Evolutionary conservation across 2,888 invertebrate genomes (phyloP).

Genomic region (Leucania comma): DNA sequence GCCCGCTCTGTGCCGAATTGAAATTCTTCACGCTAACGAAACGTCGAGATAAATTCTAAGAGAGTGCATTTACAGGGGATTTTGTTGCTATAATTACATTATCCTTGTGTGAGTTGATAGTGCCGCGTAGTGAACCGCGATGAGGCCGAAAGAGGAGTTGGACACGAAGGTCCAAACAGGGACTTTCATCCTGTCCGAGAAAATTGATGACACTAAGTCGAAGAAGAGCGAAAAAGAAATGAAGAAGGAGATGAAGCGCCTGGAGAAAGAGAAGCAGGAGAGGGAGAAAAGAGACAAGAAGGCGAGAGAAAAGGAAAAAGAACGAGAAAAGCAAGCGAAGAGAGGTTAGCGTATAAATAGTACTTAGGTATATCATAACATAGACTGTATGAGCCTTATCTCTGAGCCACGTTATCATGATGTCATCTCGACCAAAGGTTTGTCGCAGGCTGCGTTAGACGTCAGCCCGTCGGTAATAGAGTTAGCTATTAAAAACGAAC

Average conservation of each 20-base stretch:
- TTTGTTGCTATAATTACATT: constrained; percentile 76
- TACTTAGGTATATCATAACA: constrained; percentile 34
- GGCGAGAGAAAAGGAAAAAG: constrained; percentile 88
- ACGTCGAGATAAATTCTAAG: constrained; percentile 74
- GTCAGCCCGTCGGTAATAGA: constrained; percentile 66
- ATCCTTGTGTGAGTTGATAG: constrained; percentile 74
- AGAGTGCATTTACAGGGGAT: constrained; percentile 80
- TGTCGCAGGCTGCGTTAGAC: constrained; percentile 64
- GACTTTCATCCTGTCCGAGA: constrained; percentile 91
- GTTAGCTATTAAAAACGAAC: constrained; percentile 70
- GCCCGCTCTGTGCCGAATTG: constrained; percentile 78
- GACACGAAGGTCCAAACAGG: constrained; percentile 86
- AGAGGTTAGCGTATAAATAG: constrained; percentile 78
- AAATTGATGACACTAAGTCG: constrained; percentile 88
- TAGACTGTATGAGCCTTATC: constrained; percentile 53
- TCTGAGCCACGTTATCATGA: constrained; percentile 73
- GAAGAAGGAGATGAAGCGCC: constrained; percentile 89
- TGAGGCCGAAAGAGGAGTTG: constrained; percentile 86
- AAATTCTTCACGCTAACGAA: constrained; percentile 77
- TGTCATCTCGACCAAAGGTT: constrained; percentile 80
- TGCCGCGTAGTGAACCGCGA: constrained; percentile 69
- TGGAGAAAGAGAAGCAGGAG: constrained; percentile 88
- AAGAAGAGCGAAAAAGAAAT: constrained; percentile 88
- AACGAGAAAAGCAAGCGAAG: constrained; percentile 85
- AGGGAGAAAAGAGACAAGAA: constrained; percentile 89